A percentile compares a stretch with the other conserved stretches of the same genome.
phyloP scores from a whole-genome alignment of 2,888 invertebrate species.

The Harpalus rufipes region DNA sequence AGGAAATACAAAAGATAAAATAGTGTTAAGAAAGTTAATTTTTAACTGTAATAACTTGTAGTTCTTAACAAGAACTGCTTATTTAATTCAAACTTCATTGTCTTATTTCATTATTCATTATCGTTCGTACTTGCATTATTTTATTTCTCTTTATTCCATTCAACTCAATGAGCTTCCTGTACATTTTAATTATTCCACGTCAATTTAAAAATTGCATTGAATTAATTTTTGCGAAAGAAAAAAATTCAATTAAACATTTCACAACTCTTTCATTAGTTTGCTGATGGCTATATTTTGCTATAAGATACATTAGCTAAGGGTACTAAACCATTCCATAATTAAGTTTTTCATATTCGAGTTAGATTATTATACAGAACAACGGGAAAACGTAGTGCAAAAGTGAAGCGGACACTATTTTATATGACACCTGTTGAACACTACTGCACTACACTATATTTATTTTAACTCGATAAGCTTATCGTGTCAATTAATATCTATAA shows the following conservation, averaged over 20 bases:
- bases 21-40: too few species aligned
- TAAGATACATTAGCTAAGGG: conserved; percentile 23
- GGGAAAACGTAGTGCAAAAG: not conserved
- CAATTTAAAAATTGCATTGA: conserved; percentile 54
- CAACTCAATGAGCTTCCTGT: conserved; percentile 4
- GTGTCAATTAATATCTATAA: conserved; percentile 28
- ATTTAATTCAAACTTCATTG: not conserved
- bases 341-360: conserved; percentile 8
- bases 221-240: conserved; percentile 43
- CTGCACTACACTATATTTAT: conserved; percentile 59
- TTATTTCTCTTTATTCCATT: conserved; percentile 51
- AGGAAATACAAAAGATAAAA: too few species aligned
- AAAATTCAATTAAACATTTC: conserved; percentile 57
- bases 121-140: conserved; percentile 10
- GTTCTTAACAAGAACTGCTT: not conserved
- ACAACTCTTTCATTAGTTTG: conserved; percentile 3
- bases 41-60: too few species aligned
- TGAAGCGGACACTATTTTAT: conserved; percentile 44
- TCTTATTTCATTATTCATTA: conserved; percentile 7
- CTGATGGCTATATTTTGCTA: conserved; percentile 36
- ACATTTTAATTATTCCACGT: conserved; percentile 50
- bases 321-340: conserved; percentile 19
- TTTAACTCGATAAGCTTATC: conserved; percentile 35
- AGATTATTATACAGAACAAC: conserved; percentile 14
- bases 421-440: conserved; percentile 58